These are phyloP conservation scores for Tiliqua scincoides DNA, from an alignment of 2,113 vertebrate genomes.

Conservation along the genomic window DNA sequence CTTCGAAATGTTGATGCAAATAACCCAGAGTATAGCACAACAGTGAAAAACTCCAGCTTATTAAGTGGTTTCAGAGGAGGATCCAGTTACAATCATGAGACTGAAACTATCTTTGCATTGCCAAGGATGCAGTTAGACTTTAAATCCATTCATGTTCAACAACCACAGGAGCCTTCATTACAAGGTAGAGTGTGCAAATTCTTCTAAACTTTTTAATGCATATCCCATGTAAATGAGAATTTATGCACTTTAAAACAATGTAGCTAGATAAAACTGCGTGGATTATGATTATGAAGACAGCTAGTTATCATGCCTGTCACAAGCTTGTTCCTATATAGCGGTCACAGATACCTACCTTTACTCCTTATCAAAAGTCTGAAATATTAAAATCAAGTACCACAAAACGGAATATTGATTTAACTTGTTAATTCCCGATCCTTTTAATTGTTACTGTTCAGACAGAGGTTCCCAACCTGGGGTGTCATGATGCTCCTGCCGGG, in stretches of 20 bases:
- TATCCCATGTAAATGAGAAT: neutral
- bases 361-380: too few relatives aligned
- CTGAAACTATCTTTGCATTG: slow-evolving; percentile 96
- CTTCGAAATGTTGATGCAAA: slow-evolving; percentile 95
- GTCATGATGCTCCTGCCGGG: too few relatives aligned
- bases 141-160: slow-evolving; percentile 96
- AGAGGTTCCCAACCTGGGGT: too few relatives aligned
- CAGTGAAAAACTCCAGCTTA: slow-evolving; percentile 90
- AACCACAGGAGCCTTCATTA: slow-evolving; percentile 91
- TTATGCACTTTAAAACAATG: neutral
- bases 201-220: neutral
- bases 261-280: neutral
- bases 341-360: too few relatives aligned
- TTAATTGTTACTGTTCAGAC: too few relatives aligned
- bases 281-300: neutral
- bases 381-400: too few relatives aligned
- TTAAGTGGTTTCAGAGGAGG: slow-evolving; percentile 91
- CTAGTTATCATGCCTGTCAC: neutral
- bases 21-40: slow-evolving; percentile 86
- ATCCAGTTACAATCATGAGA: slow-evolving; percentile 97
- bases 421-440: too few relatives aligned
- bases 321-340: neutral
- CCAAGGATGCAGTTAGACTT: slow-evolving; percentile 99
- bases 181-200: slow-evolving; percentile 80
- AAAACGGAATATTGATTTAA: too few relatives aligned